A percentile compares a stretch with the other conserved stretches of the same genome.
Evolutionary conservation across 2,888 invertebrate genomes (phyloP).

Genomic region (Sepiola atlantica): DNA sequence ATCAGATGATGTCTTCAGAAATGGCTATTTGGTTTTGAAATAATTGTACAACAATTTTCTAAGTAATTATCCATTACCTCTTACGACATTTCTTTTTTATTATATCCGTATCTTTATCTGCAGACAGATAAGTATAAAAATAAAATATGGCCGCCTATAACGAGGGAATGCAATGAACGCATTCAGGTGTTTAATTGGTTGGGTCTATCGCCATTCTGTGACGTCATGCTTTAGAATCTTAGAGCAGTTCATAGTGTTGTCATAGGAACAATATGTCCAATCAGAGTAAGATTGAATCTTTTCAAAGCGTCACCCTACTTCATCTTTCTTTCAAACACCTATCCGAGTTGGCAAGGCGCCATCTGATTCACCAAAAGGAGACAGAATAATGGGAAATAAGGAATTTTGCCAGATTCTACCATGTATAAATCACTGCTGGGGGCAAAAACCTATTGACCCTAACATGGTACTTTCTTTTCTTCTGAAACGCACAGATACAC

Average conservation of each 20-base stretch:
- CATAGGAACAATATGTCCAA: neutral
- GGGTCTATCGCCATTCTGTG: neutral
- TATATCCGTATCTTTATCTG: neutral
- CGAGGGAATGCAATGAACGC: neutral
- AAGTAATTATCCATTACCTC: neutral
- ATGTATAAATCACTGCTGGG: neutral
- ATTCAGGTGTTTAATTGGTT: slow-evolving; percentile 6
- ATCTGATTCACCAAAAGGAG: slow-evolving; percentile 4
- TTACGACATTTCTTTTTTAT: neutral
- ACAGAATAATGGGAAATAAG: neutral
- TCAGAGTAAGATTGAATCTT: slow-evolving; percentile 21
- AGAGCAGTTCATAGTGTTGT: neutral
- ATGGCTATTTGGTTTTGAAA: neutral
- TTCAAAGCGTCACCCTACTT: neutral
- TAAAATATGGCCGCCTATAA: neutral
- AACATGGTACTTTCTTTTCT: neutral
- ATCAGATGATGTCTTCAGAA: neutral
- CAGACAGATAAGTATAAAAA: neutral
- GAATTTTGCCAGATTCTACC: neutral
- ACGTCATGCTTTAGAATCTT: neutral
- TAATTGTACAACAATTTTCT: neutral
- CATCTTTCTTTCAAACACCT: neutral
- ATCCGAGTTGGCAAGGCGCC: neutral
- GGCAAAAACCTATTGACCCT: neutral
- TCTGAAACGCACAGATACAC: neutral